Conservation (phyloP, 2,797 vertebrate species). For the Apodemus agrarius region DNA sequence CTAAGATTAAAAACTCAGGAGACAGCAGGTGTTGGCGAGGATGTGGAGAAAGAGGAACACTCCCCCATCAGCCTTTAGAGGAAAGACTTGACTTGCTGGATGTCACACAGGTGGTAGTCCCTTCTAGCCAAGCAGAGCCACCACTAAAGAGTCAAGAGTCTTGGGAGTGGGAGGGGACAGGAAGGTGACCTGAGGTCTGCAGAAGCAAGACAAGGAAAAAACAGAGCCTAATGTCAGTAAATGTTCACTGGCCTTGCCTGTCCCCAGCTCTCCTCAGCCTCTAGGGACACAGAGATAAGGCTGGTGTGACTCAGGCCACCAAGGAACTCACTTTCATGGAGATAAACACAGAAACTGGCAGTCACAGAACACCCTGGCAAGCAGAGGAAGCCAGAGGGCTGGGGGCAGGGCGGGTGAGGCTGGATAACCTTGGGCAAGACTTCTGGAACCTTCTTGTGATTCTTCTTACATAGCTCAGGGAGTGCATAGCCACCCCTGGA, state of each 20-base stretch:
- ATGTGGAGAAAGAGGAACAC: no score
- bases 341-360: not conserved
- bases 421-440: not conserved
- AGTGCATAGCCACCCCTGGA: not conserved
- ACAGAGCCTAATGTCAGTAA: not conserved
- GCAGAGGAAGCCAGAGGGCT: not conserved
- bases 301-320: constrained; percentile 12
- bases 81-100: not conserved
- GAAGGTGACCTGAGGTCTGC: not conserved
- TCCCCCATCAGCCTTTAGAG: not conserved
- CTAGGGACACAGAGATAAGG: constrained; percentile 34
- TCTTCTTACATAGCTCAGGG: not conserved
- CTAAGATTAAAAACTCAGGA: no score
- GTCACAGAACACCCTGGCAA: fast-evolving
- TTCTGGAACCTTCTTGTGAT: not conserved
- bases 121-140: not conserved
- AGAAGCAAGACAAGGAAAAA: not conserved
- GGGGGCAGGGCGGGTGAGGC: not conserved
- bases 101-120: not conserved
- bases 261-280: not conserved
- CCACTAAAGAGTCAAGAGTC: not conserved
- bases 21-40: no score
- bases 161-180: not conserved
- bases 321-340: not conserved
- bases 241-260: constrained; percentile 4